These are phyloP conservation scores for Clarias macrocephalus DNA, from an alignment of 2,113 vertebrate genomes.

Conservation along the genomic window DNA sequence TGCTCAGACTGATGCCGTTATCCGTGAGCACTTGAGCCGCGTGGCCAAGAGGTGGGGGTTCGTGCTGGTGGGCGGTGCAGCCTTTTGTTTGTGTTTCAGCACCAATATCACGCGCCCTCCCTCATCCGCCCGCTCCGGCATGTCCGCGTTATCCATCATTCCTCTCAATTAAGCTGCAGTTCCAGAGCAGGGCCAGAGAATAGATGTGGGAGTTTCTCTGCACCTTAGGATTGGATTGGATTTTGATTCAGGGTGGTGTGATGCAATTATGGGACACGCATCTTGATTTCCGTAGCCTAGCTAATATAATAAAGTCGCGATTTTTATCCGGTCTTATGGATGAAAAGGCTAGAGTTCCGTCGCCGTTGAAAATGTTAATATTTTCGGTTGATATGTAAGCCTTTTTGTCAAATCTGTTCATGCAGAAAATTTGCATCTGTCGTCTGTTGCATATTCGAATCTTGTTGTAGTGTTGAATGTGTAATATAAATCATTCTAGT, in stretches of 20 bases:
- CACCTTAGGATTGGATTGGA: not conserved
- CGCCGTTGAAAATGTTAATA: too few relatives aligned
- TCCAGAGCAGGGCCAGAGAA: not conserved
- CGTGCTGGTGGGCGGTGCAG: conserved; percentile 17
- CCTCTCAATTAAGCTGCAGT: not conserved
- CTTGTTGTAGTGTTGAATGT: not conserved
- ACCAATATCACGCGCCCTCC: not conserved
- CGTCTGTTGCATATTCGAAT: too few relatives aligned
- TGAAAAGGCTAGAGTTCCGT: not conserved
- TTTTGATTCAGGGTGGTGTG: not conserved
- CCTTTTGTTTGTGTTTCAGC: conserved; percentile 26
- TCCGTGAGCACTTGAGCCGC: not conserved
- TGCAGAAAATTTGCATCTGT: not conserved
- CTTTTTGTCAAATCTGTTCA: not conserved
- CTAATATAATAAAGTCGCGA: not conserved
- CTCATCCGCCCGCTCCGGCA: not conserved
- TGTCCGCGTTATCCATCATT: conserved; percentile 3
- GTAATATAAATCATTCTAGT: not conserved
- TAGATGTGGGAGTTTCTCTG: not conserved
- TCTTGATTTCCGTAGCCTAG: not conserved
- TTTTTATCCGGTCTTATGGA: not conserved
- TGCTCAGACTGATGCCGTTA: conserved; percentile 69
- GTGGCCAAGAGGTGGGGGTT: not conserved
- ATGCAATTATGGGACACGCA: not conserved
- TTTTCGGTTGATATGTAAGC: not conserved